These are phyloP conservation scores for Acinonyx jubatus DNA, from an alignment of 2,113 vertebrate genomes.

Conservation along the genomic window DNA sequence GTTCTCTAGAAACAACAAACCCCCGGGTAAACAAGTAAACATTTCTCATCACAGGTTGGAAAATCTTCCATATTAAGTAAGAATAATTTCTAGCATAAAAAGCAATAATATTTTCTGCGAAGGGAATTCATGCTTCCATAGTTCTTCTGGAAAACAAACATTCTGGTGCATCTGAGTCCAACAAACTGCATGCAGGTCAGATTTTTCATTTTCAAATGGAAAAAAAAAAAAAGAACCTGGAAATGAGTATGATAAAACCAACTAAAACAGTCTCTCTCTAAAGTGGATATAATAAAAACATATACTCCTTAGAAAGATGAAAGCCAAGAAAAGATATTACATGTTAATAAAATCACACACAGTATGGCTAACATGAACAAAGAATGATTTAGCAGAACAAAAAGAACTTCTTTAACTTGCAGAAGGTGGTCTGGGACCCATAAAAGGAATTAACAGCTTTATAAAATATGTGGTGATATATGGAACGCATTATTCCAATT, in stretches of 20 bases:
- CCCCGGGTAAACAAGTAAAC: background rate
- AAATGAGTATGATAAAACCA: background rate
- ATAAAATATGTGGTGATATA: background rate
- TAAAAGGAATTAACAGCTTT: background rate
- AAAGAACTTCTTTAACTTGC: background rate
- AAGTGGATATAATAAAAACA: background rate
- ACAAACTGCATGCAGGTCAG: background rate
- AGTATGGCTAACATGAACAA: background rate
- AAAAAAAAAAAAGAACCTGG: background rate
- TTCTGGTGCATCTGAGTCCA: background rate
- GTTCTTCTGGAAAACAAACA: background rate
- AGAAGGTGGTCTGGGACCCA: background rate
- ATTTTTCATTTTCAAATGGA: slow-evolving; percentile 35
- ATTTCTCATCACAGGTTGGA: background rate
- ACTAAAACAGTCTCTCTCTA: background rate
- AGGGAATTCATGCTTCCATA: background rate
- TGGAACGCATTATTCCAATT: background rate
- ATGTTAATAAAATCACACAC: slow-evolving; percentile 23
- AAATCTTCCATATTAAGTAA: slow-evolving; percentile 24
- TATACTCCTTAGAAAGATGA: slow-evolving; percentile 18
- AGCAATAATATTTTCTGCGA: slow-evolving; percentile 1
- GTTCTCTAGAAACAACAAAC: background rate
- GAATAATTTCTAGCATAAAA: background rate
- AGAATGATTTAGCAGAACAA: slow-evolving; percentile 12
- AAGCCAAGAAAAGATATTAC: background rate